These are phyloP conservation scores for Dreissena rostriformis DNA, from an alignment of 1,140 invertebrate genomes.

Conservation along the genomic window DNA sequence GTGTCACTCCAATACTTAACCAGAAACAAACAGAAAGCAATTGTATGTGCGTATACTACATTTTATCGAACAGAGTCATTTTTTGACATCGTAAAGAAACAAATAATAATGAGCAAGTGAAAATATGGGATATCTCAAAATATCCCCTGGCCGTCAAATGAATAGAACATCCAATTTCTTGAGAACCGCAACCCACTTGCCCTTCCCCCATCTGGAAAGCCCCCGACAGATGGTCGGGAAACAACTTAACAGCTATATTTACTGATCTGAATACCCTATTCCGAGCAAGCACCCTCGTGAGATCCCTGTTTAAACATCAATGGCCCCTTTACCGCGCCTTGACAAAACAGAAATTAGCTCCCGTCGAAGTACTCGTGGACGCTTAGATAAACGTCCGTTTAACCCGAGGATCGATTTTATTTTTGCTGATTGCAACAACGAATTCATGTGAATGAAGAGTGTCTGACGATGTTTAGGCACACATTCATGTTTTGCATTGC, in stretches of 20 bases:
- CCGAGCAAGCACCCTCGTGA: not conserved
- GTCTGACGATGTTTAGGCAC: too few relatives aligned
- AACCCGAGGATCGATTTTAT: too few relatives aligned
- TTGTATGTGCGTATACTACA: not conserved
- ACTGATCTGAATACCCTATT: slow-evolving; percentile 8
- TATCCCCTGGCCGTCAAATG: not conserved
- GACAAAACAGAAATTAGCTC: slow-evolving; percentile 1
- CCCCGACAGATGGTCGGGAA: not conserved
- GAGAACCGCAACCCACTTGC: not conserved
- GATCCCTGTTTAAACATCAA: not conserved
- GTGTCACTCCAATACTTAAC: not conserved
- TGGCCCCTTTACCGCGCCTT: not conserved
- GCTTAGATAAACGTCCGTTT: too few relatives aligned
- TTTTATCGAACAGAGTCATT: not conserved
- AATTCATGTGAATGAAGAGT: too few relatives aligned
- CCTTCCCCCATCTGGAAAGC: not conserved
- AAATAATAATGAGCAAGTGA: not conserved
- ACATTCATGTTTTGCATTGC: too few relatives aligned
- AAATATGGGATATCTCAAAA: not conserved
- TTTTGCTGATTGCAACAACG: too few relatives aligned
- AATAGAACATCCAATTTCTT: not conserved
- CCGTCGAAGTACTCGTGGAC: too few relatives aligned
- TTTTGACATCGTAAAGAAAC: not conserved
- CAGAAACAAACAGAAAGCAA: not conserved
- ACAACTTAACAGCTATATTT: slow-evolving; percentile 4